phyloP scores from a whole-genome alignment of 2,888 invertebrate species.

The Coenonympha arcania region DNA sequence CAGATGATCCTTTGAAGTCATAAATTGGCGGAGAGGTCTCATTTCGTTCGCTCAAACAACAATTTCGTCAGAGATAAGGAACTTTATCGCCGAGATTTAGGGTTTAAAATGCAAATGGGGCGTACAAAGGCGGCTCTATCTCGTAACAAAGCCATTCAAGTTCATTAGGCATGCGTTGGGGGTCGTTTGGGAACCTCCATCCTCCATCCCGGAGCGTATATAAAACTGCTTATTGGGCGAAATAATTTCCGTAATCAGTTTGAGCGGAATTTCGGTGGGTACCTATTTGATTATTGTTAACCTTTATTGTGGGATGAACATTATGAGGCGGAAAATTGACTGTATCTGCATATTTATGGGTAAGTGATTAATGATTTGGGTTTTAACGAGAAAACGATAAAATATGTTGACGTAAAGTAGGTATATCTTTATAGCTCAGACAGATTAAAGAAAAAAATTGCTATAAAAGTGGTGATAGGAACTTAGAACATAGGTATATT shows the following conservation, averaged over 20 bases:
- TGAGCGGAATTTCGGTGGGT: constrained; percentile 6
- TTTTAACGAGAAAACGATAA: background rate
- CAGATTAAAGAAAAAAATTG: too few relatives aligned
- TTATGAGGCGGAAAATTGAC: background rate
- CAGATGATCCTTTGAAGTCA: constrained; percentile 22
- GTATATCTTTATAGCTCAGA: constrained; percentile 1
- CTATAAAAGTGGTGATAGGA: too few relatives aligned
- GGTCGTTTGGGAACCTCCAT: constrained; percentile 13
- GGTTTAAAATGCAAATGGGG: constrained; percentile 23
- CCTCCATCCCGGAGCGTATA: constrained; percentile 21
- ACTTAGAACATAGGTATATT: too few relatives aligned
- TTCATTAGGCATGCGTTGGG: constrained; percentile 27
- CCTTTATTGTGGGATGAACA: background rate
- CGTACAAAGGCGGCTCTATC: constrained; percentile 14
- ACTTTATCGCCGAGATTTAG: constrained; percentile 18
- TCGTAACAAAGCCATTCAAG: constrained; percentile 27
- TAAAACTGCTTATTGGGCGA: constrained; percentile 26
- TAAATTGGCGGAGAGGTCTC: constrained; percentile 21
- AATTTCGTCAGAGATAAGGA: constrained; percentile 10
- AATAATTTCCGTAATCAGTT: constrained; percentile 25
- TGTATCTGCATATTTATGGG: background rate
- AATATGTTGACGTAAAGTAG: background rate
- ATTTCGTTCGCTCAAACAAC: constrained; percentile 6
- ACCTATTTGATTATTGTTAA: constrained; percentile 8
- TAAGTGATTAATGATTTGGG: background rate